Percentiles rank a stretch among this genome's conserved stretches.
phyloP scores from a whole-genome alignment of 2,113 vertebrate genomes.

The Myotis davidii region DNA sequence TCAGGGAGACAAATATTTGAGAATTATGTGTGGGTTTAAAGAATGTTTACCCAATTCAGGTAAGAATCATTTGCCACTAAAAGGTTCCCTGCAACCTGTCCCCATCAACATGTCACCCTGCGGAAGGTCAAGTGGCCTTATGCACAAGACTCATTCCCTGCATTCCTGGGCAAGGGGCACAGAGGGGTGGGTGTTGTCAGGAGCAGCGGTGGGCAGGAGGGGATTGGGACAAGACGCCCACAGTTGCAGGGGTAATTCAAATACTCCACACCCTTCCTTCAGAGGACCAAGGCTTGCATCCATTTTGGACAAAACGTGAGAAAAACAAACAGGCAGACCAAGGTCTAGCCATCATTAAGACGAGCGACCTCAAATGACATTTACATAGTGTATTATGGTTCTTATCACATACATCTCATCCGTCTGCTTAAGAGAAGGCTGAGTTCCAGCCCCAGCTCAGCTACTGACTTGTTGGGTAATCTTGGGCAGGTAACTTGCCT shows the following conservation, averaged over 20 bases:
- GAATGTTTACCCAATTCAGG: constrained; percentile 73
- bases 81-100: not conserved
- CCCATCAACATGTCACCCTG: not conserved
- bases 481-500: not conserved
- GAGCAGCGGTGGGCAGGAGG: not conserved
- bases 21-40: constrained; percentile 47
- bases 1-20: constrained; percentile 70
- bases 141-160: constrained; percentile 55
- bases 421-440: not conserved
- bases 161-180: constrained; percentile 64
- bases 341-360: not conserved
- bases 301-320: constrained; percentile 17
- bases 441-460: not conserved
- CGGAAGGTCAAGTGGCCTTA: constrained; percentile 75
- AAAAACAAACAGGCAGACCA: not conserved
- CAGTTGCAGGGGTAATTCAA: not conserved
- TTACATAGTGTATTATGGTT: not conserved
- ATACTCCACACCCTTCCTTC: not conserved
- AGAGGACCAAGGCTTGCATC: not conserved
- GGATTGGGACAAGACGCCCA: constrained; percentile 1
- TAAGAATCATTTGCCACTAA: constrained; percentile 62
- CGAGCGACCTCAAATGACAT: not conserved
- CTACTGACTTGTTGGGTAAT: no score
- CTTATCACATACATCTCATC: not conserved
- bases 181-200: not conserved